Evolutionary conservation across 2,113 vertebrate species (phyloP).

Genomic region (Istiophorus platypterus): DNA sequence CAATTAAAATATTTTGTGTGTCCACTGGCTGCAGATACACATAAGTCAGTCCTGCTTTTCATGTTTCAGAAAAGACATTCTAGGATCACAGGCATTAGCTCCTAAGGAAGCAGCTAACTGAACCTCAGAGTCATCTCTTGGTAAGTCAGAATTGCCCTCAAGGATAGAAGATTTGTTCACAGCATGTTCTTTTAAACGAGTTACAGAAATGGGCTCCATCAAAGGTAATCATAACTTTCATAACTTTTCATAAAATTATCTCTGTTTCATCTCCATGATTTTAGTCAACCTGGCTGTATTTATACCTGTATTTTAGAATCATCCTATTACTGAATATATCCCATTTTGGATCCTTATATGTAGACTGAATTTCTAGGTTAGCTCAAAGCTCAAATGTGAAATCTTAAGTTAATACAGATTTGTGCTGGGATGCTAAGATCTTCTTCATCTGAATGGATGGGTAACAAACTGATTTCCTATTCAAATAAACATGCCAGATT

Average conservation of each 20-base stretch:
- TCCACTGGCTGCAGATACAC: not conserved
- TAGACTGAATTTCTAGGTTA: not conserved
- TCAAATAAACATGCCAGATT: not conserved
- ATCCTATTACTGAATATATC: not conserved
- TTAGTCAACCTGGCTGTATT: not conserved
- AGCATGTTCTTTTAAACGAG: not conserved
- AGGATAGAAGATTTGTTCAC: not conserved
- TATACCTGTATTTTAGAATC: not conserved
- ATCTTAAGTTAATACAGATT: not conserved
- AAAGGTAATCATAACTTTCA: slow-evolving; percentile 12
- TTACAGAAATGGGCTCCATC: slow-evolving; percentile 7
- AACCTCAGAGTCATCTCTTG: no score
- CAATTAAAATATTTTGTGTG: not conserved
- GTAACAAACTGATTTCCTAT: not conserved
- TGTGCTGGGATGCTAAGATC: not conserved
- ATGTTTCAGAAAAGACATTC: not conserved
- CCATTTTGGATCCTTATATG: not conserved
- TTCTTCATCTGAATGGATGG: not conserved
- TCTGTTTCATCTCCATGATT: not conserved
- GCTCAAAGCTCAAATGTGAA: not conserved
- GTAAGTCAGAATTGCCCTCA: no score
- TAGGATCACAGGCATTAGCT: not conserved
- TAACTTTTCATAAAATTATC: no score
- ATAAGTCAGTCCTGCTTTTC: not conserved
- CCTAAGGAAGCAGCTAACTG: not conserved